Percentiles rank a stretch among this genome's conserved stretches.
phyloP scores from a whole-genome alignment of 2,888 invertebrate genomes.

The Lymantria monacha region DNA sequence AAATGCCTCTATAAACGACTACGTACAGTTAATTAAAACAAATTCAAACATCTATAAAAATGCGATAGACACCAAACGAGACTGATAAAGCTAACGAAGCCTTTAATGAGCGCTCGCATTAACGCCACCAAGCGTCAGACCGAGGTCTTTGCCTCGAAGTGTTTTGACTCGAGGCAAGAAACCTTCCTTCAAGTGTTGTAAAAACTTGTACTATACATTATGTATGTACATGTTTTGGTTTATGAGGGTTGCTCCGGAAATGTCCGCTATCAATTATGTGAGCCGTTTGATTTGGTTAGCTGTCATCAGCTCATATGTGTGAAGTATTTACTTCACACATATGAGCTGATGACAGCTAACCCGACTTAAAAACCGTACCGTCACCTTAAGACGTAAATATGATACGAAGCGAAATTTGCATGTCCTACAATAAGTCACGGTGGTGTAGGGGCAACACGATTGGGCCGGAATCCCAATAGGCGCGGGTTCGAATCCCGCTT shows the following conservation, averaged over 20 bases:
- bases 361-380: no score
- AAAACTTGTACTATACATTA: slow-evolving; percentile 37
- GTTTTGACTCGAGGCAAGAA: slow-evolving; percentile 19
- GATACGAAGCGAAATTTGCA: no score
- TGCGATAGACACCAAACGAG: slow-evolving; percentile 29
- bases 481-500: no score
- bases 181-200: slow-evolving; percentile 42
- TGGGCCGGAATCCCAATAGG: no score
- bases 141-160: slow-evolving; percentile 1
- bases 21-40: slow-evolving; percentile 47
- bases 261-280: slow-evolving; percentile 25
- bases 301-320: not conserved
- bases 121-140: slow-evolving; percentile 8
- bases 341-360: no score
- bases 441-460: no score
- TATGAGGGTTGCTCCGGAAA: slow-evolving; percentile 17
- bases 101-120: slow-evolving; percentile 39
- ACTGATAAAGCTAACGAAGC: slow-evolving; percentile 46
- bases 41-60: slow-evolving; percentile 55
- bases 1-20: slow-evolving; percentile 13
- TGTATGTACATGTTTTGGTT: slow-evolving; percentile 19
- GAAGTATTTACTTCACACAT: no score
- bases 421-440: no score
- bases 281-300: slow-evolving; percentile 19
- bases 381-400: no score